Evolutionary conservation across 2,113 vertebrate genomes (phyloP).

Genomic region (Pseudorasbora parva): DNA sequence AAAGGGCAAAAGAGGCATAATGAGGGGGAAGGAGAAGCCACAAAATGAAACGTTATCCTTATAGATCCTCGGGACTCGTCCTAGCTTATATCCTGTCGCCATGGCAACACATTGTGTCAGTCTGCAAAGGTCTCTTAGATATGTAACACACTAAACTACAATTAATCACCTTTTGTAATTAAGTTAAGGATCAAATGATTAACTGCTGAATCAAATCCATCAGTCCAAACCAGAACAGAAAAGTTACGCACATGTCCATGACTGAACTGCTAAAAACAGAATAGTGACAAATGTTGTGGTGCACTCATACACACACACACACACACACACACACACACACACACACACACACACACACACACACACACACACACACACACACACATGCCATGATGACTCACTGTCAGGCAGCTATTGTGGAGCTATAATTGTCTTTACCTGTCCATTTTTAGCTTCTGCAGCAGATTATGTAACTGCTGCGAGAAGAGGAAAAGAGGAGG

Average conservation of each 20-base stretch:
- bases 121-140: conserved; percentile 15
- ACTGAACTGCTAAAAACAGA: conserved; percentile 40
- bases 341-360: conserved; percentile 34
- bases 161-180: conserved; percentile 47
- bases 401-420: conserved; percentile 40
- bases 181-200: conserved; percentile 41
- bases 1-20: conserved; percentile 39
- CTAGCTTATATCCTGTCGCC: conserved; percentile 39
- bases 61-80: conserved; percentile 5
- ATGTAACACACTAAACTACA: conserved; percentile 22
- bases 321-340: conserved; percentile 31
- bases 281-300: conserved; percentile 14
- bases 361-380: conserved; percentile 34
- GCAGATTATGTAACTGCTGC: conserved; percentile 50
- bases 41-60: conserved; percentile 41
- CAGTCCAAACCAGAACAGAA: conserved; percentile 15
- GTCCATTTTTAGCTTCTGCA: conserved; percentile 54
- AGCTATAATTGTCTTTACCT: conserved; percentile 59
- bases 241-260: not conserved
- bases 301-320: too few relatives aligned
- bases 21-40: conserved; percentile 17
- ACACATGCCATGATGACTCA: conserved; percentile 48
- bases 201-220: conserved; percentile 36
- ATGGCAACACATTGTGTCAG: conserved; percentile 49
- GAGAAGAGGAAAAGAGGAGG: conserved; percentile 33